Evolutionary conservation across 2,797 vertebrate species (phyloP), one percentile per base, ranked within the genome.

Genomic region (Acrossocheilus fasciatus): DNA sequence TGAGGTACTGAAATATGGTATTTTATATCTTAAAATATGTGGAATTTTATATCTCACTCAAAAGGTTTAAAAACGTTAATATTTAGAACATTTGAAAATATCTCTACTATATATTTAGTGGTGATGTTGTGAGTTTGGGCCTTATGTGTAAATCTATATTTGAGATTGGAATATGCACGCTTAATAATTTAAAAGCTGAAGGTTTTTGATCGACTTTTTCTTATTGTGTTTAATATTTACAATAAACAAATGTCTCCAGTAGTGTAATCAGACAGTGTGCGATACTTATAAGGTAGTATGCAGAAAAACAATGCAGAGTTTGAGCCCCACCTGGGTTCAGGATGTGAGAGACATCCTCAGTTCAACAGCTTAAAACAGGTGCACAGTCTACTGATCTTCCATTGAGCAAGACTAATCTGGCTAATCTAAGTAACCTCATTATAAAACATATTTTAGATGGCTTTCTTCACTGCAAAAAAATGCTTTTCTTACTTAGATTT

Each of bases 281-380:
- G 2, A 23, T 23, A 23, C 8, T 9, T 57, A 45, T 47, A 74
- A 47, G n/a, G 36, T 36, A 18, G 64, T 66, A 30, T 34, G 17
- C 17, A 72, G 41, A 23, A 73, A 43, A 26, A n/a, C 50, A 39
- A 23, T 69, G 66, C 12, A 18, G 30, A 57, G 30, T 20, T 39
- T 54, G 34, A 59, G 30, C 75, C 26, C 18, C 34, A 57, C 26
- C 54, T 64, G 57, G 39, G 43, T 79, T 64, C 17, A 64, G 36
- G 39, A 79, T 23, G n/a, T 74, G 8, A 57, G 11, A 26, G 11
- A 57, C 8, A 17, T 10, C 20, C 15, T 4, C 20, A 62, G 36
- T 17, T 52, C 26, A 75, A 30, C 41, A 73, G 10, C 18, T 77
- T 77, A 77, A 78, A 78, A 62, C 12, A 79, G 77, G 77, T 62